Percentiles rank a stretch among this genome's conserved stretches.
Evolutionary conservation across 1,140 invertebrate species (phyloP).

Genomic region (Drosophila carrolli): DNA sequence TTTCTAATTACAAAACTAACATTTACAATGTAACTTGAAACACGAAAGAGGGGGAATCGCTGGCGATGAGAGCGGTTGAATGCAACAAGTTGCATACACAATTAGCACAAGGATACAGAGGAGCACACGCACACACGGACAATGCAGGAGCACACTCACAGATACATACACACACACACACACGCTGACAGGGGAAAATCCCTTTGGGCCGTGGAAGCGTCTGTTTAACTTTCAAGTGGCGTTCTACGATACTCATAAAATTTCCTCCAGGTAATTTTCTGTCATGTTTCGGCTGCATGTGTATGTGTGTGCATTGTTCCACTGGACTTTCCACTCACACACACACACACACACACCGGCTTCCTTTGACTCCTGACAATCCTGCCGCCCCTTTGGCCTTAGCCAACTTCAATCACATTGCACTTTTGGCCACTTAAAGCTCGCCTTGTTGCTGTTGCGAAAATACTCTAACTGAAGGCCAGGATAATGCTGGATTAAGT

Average conservation of each 20-base stretch:
- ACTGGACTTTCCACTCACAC: conserved; percentile 47
- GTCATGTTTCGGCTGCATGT: conserved; percentile 47
- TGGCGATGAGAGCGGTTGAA: conserved; percentile 46
- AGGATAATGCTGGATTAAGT: neutral
- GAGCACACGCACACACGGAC: conserved; percentile 17
- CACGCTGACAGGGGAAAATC: conserved; percentile 8
- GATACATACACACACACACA: conserved; percentile 1
- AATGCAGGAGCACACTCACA: neutral
- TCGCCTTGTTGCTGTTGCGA: conserved; percentile 20
- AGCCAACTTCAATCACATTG: conserved; percentile 54
- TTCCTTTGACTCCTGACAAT: conserved; percentile 32
- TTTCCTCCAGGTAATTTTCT: conserved; percentile 80
- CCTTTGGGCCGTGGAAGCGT: conserved; percentile 66
- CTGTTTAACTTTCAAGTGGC: conserved; percentile 80
- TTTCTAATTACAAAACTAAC: conserved; percentile 83
- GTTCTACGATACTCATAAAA: conserved; percentile 78
- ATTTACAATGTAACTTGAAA: conserved; percentile 79
- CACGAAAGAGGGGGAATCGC: conserved; percentile 19
- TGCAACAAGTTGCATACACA: conserved; percentile 82
- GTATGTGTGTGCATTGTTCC: conserved; percentile 52
- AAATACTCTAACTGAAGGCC: conserved; percentile 3
- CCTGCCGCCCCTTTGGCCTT: conserved; percentile 20
- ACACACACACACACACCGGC: neutral
- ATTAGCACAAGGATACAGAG: conserved; percentile 67
- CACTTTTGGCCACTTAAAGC: conserved; percentile 78